These are phyloP conservation scores for Murina feae DNA, from an alignment of 2,113 vertebrate species.

Conservation along the genomic window DNA sequence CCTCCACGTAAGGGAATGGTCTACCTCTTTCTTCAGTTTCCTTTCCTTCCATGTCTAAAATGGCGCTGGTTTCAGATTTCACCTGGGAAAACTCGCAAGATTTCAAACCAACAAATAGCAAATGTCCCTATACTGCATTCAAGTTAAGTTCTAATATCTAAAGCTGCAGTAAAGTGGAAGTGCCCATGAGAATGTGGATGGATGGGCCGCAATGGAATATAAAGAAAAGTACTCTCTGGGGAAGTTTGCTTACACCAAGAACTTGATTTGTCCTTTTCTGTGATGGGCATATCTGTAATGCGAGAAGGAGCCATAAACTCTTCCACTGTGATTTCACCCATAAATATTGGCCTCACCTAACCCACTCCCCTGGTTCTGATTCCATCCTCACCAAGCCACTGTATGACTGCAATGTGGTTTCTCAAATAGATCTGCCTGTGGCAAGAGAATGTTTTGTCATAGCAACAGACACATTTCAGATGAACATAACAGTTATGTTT, in stretches of 20 bases:
- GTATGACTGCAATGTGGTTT: neutral
- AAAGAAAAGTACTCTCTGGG: neutral
- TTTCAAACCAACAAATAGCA: neutral
- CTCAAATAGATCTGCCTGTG: neutral
- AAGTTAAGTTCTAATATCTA: neutral
- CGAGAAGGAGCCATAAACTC: neutral
- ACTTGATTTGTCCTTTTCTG: neutral
- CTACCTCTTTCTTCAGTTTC: neutral
- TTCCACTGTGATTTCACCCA: neutral
- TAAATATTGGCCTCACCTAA: neutral
- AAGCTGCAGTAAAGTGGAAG: neutral
- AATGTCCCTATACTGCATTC: neutral
- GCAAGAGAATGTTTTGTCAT: neutral
- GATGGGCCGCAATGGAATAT: neutral
- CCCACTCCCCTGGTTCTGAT: neutral
- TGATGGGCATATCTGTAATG: neutral
- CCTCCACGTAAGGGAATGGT: neutral
- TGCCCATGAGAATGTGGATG: neutral
- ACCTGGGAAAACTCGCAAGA: neutral
- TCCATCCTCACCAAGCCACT: neutral
- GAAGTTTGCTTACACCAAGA: neutral
- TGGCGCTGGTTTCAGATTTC: neutral
- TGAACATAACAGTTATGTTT: neutral
- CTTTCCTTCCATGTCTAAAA: neutral
- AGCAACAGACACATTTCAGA: neutral